Evolutionary conservation across 2,113 vertebrate genomes (phyloP), one percentile per base, ranked within the genome.

Genomic region (Thymallus thymallus): DNA sequence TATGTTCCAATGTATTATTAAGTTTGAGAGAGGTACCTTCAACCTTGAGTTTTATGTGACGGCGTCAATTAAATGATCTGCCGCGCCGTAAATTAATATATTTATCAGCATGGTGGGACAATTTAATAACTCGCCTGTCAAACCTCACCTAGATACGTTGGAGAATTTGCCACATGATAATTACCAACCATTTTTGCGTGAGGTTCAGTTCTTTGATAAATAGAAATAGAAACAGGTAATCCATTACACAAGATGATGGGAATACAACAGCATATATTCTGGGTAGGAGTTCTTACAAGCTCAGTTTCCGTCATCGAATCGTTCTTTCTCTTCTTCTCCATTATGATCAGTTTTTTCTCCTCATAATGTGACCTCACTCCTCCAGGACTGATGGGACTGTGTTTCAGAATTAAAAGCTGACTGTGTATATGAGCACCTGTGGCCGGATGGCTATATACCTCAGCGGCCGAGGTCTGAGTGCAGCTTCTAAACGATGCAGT

Each of bases 81-180:
- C 89, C 82, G 83, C 84, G 87, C 91, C 88, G 90, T 89, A 91
- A 91, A 92, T 93, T 87, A 93, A 91, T 94, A 91, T 91, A 89
- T 92, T 92, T 92, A 91, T 93, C 89, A 91, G 86, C 87, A 87
- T 89, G 76, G 72, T 79, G 78, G 87, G 87, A 91, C 90, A 88
- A 85, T 92, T 89, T 91, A 92, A 92, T 93, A 93, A 92, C 89
- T 92, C 88, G 90, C 81, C 90, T 92, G 92, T 93, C 92, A 92
- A 86, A 88, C 85, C 75, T 76, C 55, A 78, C 83, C 77, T 82
- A 82, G 86, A 90, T 88, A 88, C 83, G 87, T 91, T 81, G 78
- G 82, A 61, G 81, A 86, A 90, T 89, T 78, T 89, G 87, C 83
- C 87, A 41, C 35, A 81, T 85, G 86, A 92, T 90, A 91, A 91